Evolutionary conservation across 2,888 invertebrate species (phyloP), one percentile per base, ranked within the genome.

Genomic region (Iphiclides podalirius): DNA sequence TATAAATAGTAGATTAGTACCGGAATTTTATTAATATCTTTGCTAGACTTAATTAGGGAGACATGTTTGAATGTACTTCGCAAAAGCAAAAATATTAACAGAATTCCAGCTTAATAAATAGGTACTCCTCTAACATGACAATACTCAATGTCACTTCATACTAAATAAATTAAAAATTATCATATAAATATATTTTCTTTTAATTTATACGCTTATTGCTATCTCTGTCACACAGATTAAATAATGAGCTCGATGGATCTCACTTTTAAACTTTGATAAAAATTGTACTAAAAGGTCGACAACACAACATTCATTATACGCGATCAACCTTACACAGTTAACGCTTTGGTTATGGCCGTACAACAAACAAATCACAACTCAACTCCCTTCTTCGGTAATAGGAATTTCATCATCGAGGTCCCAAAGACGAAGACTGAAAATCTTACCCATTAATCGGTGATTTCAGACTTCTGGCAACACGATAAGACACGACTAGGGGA

Each of bases 191-290:
- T 69, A 69, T 61, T 60, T 62, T 62, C 59, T 61, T 58, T 69
- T 66, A 67, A 70, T 58, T 66, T 58, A 67, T 70, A 70, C 70
- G 73, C 66, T 85, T 87, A 87, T 87, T 87, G 86, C 86, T 87
- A 84, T 74, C 67, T 84, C 87, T 84, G 85, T 85, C 73, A 76
- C 70, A 85, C 84, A 87, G 85, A 84, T 74, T 68, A 72, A 71
- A 72, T 62, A 68, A 77, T 72, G 80, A 83, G 80, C 86, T 84
- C 82, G 73, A 73, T 73, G 70, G 57, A 72, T 84, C 78, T 83
- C 79, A 83, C 82, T 79, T 79, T 42, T 28, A 45, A 36, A 77
- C 47, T 61, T 38, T 72, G 66, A 67, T 57, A 62, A 67, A 66
- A 69, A 68, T 77, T 75, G 74, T 79, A 81, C 76, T 76, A 70